Evolutionary conservation across 2,113 vertebrate species (phyloP).

Genomic region (Cephalopterus ornatus): DNA sequence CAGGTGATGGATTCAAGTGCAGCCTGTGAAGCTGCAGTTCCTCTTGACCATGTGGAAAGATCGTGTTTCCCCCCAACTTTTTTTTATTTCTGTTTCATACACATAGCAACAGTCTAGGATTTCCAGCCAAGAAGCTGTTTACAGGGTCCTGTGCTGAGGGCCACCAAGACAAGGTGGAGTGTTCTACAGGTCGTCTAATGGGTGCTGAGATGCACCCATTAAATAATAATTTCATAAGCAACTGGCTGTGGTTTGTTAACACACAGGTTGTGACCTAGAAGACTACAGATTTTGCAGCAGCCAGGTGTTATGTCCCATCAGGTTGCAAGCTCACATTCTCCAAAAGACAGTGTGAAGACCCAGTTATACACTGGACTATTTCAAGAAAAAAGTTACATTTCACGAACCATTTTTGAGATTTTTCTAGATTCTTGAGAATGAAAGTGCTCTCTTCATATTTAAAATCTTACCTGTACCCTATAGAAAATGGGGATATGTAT

Average conservation of each 20-base stretch:
- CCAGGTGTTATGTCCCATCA: rapidly evolving
- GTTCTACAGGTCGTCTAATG: not conserved
- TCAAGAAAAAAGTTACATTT: not conserved
- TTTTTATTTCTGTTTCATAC: not conserved
- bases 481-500: not conserved
- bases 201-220: not conserved
- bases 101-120: not conserved
- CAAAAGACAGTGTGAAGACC: not conserved
- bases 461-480: not conserved
- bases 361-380: too few relatives aligned
- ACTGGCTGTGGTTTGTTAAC: not conserved
- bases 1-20: not conserved
- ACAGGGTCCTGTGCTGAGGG: not conserved
- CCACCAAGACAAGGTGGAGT: not conserved
- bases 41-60: not conserved
- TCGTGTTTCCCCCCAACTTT: too few relatives aligned
- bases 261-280: not conserved
- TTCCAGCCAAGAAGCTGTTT: not conserved
- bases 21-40: not conserved
- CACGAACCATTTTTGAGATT: not conserved
- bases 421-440: not conserved
- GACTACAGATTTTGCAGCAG: not conserved
- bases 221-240: not conserved
- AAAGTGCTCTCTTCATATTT: not conserved
- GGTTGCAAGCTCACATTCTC: not conserved